Conservation (phyloP, 1,140 invertebrate genomes). For the Mesaphorura yosii region DNA sequence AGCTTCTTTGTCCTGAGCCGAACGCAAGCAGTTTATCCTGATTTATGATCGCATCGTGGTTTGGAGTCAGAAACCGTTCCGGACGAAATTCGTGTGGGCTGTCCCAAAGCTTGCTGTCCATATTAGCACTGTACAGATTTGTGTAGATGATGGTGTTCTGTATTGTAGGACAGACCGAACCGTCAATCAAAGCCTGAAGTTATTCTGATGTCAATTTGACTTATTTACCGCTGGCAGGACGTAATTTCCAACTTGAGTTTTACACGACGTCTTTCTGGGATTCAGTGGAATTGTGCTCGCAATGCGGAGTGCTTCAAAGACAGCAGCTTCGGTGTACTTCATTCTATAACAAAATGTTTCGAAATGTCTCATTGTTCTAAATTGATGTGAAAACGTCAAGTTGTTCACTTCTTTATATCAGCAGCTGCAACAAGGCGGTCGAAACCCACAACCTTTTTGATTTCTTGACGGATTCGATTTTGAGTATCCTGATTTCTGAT, state of each 20-base stretch:
- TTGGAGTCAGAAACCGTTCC: neutral
- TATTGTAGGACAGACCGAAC: neutral
- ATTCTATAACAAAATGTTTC: neutral
- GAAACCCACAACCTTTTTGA: neutral
- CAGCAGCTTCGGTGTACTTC: neutral
- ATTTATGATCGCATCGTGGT: neutral
- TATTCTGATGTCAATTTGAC: neutral
- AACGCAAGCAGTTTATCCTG: neutral
- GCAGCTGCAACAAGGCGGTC: neutral
- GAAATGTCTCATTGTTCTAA: neutral
- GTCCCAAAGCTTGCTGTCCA: neutral
- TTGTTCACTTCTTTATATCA: too few relatives aligned
- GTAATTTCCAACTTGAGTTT: neutral
- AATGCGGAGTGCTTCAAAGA: neutral
- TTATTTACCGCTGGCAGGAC: neutral
- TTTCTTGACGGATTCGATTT: neutral
- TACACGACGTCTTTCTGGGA: neutral
- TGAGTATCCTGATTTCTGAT: neutral
- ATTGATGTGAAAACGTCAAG: too few relatives aligned
- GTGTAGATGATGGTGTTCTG: conserved; percentile 39
- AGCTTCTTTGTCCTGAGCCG: neutral
- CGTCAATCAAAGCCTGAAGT: neutral
- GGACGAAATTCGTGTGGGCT: neutral
- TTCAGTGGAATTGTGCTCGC: neutral
- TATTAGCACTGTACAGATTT: conserved; percentile 32